A percentile compares a stretch with the other conserved stretches of the same genome.
Conservation (phyloP, 2,113 vertebrate genomes). For the Malurus elegans region DNA sequence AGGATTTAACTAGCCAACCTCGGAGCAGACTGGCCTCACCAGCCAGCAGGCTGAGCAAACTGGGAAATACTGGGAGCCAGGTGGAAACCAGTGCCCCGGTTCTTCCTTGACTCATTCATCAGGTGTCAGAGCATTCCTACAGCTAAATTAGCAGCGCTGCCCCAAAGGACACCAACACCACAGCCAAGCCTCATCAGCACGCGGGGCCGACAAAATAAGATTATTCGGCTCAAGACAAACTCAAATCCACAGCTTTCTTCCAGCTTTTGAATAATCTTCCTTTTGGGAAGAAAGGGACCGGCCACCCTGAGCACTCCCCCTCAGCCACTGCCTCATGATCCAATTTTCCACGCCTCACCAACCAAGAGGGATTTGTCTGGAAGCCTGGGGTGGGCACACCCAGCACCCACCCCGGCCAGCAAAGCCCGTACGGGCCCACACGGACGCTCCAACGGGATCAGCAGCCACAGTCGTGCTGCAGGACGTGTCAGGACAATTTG, state of each 20-base stretch:
- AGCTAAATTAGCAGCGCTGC: not conserved
- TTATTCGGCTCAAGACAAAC: not conserved
- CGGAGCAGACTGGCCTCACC: accelerated
- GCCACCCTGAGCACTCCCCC: not conserved
- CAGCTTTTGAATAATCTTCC: not conserved
- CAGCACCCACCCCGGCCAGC: not conserved
- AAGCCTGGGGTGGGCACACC: not conserved
- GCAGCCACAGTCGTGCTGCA: not conserved
- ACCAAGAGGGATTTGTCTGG: not conserved
- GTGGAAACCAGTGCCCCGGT: not conserved
- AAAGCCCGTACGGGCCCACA: accelerated
- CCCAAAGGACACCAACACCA: not conserved
- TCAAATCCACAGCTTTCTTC: not conserved
- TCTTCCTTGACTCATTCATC: not conserved
- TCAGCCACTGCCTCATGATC: not conserved
- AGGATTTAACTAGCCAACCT: not conserved
- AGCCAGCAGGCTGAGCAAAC: not conserved
- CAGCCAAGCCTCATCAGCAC: not conserved
- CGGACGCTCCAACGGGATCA: accelerated
- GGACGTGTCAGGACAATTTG: not conserved
- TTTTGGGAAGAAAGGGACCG: not conserved
- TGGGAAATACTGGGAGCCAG: not conserved
- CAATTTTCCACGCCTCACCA: not conserved
- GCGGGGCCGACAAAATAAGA: not conserved
- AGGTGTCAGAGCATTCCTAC: not conserved